Base-by-base conservation (phyloP, 2,113 vertebrate species). In the Bos indicus region DNA sequence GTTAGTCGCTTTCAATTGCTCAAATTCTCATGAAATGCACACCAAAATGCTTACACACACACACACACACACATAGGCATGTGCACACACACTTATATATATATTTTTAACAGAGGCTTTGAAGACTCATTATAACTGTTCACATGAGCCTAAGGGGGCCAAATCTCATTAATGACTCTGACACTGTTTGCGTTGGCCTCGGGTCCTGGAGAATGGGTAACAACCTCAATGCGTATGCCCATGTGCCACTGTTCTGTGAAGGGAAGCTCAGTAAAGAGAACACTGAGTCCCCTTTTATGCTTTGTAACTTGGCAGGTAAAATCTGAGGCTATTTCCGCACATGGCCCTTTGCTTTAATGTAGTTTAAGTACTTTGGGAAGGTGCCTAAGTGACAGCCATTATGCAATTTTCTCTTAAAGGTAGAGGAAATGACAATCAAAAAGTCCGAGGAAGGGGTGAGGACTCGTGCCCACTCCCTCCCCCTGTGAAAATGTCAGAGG, bases 351-450 rank as follows among this genome's bases (percentile, higher is more conserved):
- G 88, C 88, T 30, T 89, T 95, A 71, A 95, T 87, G 88, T 36
- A 77, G 80, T 51, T 48, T 56, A 59, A 95, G 83, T 67, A 86
- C 51, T 93, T 93, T 89, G 94, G 94, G 91, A 95, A 97, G 97
- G 87, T 89, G 96, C 88, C 90, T 67, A 91, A 89, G 78, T 56
- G 56, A 81, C 10, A 11, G 83, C 60, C 78, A 86, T 94, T 91
- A 96, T 78, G 87, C 64, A 82, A 83, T 96, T 93, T 96, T 96
- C 87, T 71, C 88, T 93, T 86, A 97, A 93, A 96, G 94, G 59
- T 28, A 21, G 82, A 93, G 96, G 82, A 97, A 96, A 77, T 17
- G 54, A 85, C 96, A 81, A 71, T 95, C 85, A 94, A 67, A 62
- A 78, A 95, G 33, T 84, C 36, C 1, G 6, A 67, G 77, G 71